Conservation (phyloP, 2,888 invertebrate species). For the Dryococelus australis region DNA sequence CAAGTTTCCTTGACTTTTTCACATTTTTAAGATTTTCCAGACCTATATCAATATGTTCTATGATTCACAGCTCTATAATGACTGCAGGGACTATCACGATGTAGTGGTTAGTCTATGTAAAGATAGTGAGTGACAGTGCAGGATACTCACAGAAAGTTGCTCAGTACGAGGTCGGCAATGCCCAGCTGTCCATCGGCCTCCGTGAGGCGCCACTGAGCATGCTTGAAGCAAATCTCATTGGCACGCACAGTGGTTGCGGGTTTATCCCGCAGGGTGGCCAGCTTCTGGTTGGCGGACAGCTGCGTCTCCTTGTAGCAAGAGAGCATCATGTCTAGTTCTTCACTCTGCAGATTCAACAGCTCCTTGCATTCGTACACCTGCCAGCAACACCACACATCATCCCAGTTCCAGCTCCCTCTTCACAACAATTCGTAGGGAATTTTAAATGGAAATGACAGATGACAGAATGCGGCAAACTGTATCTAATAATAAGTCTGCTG, state of each 20-base stretch:
- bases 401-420: background rate
- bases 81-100: no score
- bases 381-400: conserved; percentile 29
- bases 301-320: conserved; percentile 89
- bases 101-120: no score
- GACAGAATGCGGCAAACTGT: no score
- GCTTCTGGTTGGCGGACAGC: conserved; percentile 62
- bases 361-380: conserved; percentile 90
- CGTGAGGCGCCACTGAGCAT: conserved; percentile 97
- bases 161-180: conserved; percentile 93
- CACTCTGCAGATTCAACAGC: conserved; percentile 83
- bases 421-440: no score
- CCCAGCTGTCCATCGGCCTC: conserved; percentile 98
- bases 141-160: conserved; percentile 85
- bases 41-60: no score
- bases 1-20: no score
- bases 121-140: background rate
- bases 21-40: no score
- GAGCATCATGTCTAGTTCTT: conserved; percentile 94
- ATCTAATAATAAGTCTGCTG: no score
- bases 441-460: no score
- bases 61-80: no score
- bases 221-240: conserved; percentile 97
- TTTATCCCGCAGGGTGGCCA: conserved; percentile 72
- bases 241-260: conserved; percentile 78